A percentile compares a stretch with the other conserved stretches of the same genome.
These are phyloP conservation scores for Baryphthengus martii DNA, from an alignment of 2,113 vertebrate genomes.

Conservation along the genomic window DNA sequence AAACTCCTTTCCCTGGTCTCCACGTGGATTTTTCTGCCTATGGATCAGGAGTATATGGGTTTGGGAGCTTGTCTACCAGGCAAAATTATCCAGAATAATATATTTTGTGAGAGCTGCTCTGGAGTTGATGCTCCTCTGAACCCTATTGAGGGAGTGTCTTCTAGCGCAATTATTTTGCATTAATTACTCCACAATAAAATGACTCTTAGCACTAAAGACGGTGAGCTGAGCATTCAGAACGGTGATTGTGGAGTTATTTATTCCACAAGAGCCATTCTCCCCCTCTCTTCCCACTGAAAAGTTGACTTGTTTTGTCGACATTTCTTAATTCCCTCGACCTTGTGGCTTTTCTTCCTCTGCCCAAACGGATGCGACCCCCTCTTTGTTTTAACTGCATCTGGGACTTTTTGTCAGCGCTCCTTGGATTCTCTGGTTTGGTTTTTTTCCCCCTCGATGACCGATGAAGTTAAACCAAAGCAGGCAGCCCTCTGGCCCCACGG, in stretches of 20 bases:
- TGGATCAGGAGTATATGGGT: neutral
- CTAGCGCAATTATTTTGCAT: neutral
- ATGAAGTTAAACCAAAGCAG: neutral
- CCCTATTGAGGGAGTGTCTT: neutral
- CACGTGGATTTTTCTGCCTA: neutral
- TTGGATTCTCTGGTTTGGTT: neutral
- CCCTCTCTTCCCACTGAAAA: neutral
- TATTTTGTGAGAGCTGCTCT: neutral
- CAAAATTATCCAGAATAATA: neutral
- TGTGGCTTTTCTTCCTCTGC: neutral
- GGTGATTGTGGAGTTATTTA: neutral
- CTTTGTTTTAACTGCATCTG: neutral
- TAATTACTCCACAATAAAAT: neutral
- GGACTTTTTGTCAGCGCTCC: neutral
- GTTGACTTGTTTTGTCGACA: fast-evolving
- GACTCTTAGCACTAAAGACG: neutral
- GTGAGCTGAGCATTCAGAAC: neutral
- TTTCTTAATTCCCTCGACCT: neutral
- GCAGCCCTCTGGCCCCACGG: neutral
- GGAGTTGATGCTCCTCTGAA: neutral
- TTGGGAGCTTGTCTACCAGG: neutral
- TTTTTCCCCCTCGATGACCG: fast-evolving
- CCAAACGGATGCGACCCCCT: neutral
- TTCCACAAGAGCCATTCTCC: neutral
- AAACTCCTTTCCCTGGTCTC: neutral